A percentile compares a stretch with the other conserved stretches of the same genome.
These are phyloP conservation scores for Idris sp. DNA, from an alignment of 1,140 invertebrate genomes.

Conservation along the genomic window DNA sequence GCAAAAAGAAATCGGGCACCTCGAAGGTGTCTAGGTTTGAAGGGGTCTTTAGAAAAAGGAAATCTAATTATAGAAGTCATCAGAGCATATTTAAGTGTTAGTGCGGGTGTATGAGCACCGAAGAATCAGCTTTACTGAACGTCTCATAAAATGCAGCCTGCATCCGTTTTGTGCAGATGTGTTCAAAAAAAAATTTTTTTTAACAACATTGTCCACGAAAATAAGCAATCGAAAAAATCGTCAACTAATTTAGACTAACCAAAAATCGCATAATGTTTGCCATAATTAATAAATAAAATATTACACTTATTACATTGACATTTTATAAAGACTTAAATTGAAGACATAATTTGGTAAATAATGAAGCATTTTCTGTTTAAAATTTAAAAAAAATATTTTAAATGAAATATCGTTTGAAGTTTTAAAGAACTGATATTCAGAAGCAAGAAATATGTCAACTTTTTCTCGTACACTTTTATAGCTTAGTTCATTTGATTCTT, in stretches of 20 bases:
- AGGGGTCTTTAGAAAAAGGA: slow-evolving; percentile 61
- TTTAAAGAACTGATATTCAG: too few species aligned
- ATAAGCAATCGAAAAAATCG: too few species aligned
- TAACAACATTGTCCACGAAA: too few species aligned
- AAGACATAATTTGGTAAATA: too few species aligned
- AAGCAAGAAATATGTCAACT: not conserved
- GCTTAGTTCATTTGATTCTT: slow-evolving; percentile 22
- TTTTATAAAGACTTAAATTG: too few species aligned
- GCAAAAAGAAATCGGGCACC: slow-evolving; percentile 22
- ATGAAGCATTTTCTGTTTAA: too few species aligned
- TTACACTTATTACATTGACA: too few species aligned
- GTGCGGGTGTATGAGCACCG: slow-evolving; percentile 69
- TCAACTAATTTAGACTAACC: too few species aligned
- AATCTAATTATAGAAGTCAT: slow-evolving; percentile 77
- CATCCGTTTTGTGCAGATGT: slow-evolving; percentile 77
- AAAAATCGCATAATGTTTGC: too few species aligned
- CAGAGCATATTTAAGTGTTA: slow-evolving; percentile 60
- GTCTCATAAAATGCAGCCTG: slow-evolving; percentile 76
- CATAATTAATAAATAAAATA: too few species aligned
- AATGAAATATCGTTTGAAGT: too few species aligned
- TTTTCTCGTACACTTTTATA: slow-evolving; percentile 1
- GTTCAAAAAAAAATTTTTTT: slow-evolving; percentile 43
- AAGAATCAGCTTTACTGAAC: slow-evolving; percentile 73
- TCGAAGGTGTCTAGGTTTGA: slow-evolving; percentile 67
- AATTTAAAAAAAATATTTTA: too few species aligned